Base-by-base conservation (phyloP, 2,113 vertebrate species). In the Limanda limanda region DNA sequence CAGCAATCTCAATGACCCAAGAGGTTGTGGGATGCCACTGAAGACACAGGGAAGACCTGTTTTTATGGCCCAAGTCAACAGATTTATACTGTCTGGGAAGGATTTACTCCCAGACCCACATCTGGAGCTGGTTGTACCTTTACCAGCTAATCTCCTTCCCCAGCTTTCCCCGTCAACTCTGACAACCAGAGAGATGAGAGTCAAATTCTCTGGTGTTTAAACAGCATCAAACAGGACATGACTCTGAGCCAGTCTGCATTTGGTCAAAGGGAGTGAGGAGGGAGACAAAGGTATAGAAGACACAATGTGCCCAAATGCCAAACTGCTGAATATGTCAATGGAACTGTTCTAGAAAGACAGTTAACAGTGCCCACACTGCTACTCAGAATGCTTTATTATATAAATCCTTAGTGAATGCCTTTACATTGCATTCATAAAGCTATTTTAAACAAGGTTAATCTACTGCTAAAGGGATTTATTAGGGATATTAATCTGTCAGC, bases 71-170 rank as follows among this genome's bases (percentile, higher is more conserved):
- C 74, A 69, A 25, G 42, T 66, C 52, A 31, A 74, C 61, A 82
- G 66, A 79, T 84, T 79, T 81, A 74, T 74, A 68, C 69, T 69
- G 62, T 76, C 47, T 27, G 45, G 51, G 52, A 54, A 79, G 72
- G 45, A 76, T 87, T 78, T 68, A 64, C 66, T 72, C 37, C 4
- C 37, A 40, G 58, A 71, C 15, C 31, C 23, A 90, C 94, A 94
- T 94, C 94, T 95, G 94, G 85, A 92, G 88, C 83, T 88, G 76
- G 76, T 93, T 94, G 87, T 61, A 71, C 64, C 57, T 64, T 61
- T 54, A 71, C 65, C 62, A 56, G 40, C 66, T 58, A 6, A 24
- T 15, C n/a, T 15, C 77, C 45, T 71, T 77, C 27, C 21, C 21
- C 10, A 25, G 31, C 27, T 52, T 37, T 47, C 76, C 81, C 92